Evolutionary conservation across 1,140 invertebrate genomes (phyloP).

Genomic region (Paraescarpia echinospica): DNA sequence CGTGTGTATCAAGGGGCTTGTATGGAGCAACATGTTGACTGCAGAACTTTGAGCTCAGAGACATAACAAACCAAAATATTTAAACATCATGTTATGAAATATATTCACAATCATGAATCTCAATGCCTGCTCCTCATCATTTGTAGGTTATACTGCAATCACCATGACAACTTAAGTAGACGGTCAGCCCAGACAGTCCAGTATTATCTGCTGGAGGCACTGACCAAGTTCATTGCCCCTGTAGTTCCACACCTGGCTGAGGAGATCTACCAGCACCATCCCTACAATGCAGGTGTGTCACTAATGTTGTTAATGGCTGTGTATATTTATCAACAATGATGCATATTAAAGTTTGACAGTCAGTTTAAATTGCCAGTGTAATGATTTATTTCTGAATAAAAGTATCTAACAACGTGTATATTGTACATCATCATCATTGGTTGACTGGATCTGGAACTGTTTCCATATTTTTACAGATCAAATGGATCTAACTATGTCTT

Average conservation of each 20-base stretch:
- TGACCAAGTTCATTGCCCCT: conserved; percentile 74
- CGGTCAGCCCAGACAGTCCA: conserved; percentile 70
- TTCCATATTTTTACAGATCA: no score
- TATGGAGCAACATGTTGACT: no score
- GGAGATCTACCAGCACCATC: conserved; percentile 63
- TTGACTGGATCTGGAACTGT: no score
- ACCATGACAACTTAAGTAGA: conserved; percentile 63
- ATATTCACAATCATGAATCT: neutral
- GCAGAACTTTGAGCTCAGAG: no score
- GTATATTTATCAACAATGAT: neutral
- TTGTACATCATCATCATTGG: no score
- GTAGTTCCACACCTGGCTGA: conserved; percentile 83
- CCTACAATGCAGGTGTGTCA: conserved; percentile 9
- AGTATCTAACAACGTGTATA: no score
- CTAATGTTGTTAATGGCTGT: conserved; percentile 18
- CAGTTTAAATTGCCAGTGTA: no score
- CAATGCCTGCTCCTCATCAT: conserved; percentile 2
- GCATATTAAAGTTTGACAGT: neutral
- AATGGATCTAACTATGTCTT: no score
- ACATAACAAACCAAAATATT: no score
- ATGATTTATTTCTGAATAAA: no score
- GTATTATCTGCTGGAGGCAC: conserved; percentile 68
- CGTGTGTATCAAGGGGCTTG: neutral
- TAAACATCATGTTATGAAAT: no score
- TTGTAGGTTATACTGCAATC: conserved; percentile 76